Evolutionary conservation across 2,113 vertebrate species (phyloP).

Genomic region (Symphodus melops): DNA sequence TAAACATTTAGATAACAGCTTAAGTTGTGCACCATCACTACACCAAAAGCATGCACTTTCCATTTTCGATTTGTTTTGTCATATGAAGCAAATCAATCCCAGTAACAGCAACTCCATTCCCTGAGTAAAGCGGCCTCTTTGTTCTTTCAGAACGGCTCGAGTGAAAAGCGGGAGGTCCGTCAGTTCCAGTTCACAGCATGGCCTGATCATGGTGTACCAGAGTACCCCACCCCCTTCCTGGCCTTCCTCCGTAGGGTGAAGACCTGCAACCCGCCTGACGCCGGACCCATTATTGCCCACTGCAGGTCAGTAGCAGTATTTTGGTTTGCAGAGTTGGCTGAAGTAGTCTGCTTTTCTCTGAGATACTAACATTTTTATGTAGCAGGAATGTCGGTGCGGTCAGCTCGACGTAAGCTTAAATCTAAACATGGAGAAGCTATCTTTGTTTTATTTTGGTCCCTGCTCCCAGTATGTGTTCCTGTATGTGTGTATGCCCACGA

Average conservation of each 20-base stretch:
- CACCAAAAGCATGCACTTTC: no score
- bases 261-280: slow-evolving; percentile 96
- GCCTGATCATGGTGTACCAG: slow-evolving; percentile 96
- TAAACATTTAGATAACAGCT: no score
- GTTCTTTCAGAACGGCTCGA: slow-evolving; percentile 90
- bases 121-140: not conserved
- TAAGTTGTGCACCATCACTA: no score
- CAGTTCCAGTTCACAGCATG: slow-evolving; percentile 99
- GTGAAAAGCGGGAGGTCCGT: slow-evolving; percentile 96
- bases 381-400: not conserved
- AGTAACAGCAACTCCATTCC: not conserved
- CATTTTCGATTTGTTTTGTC: no score
- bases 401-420: not conserved
- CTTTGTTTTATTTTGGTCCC: slow-evolving; percentile 3
- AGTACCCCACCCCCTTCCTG: slow-evolving; percentile 97
- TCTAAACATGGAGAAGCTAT: slow-evolving; percentile 13
- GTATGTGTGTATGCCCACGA: slow-evolving; percentile 1
- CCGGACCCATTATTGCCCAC: slow-evolving; percentile 95
- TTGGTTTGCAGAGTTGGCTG: not conserved
- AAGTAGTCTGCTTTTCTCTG: not conserved
- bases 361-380: slow-evolving; percentile 3
- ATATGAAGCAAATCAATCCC: not conserved
- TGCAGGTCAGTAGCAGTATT: slow-evolving; percentile 88
- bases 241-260: slow-evolving; percentile 97
- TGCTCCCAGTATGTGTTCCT: not conserved